Base-by-base conservation (phyloP, 2,113 vertebrate genomes). In the Guaruba guarouba region DNA sequence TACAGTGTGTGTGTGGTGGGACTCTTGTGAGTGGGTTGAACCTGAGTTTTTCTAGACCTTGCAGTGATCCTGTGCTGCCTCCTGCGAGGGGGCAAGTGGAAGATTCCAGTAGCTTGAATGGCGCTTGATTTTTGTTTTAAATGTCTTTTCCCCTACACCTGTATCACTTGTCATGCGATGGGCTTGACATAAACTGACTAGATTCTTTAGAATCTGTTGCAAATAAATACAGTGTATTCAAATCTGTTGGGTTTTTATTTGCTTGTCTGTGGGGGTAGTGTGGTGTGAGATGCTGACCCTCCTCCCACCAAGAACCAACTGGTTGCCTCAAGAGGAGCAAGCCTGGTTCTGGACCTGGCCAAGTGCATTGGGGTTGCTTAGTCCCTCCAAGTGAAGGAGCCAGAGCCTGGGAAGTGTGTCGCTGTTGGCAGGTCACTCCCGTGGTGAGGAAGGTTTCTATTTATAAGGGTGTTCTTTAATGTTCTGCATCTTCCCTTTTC, bases 131-230 rank as follows among this genome's bases (percentile, higher is more conserved):
- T 95, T 92, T 92, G 90, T 95, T 97, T 96, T 82, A 95, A 96
- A 95, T 96, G 94, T 96, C 77, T 66, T 57, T 67, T 94, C 95
- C 82, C 95, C 95, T 97, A 92, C 77, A 80, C 94, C 92, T 96
- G 95, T 97, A 97, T 88, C 96, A 94, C 95, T 87, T 97, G 96
- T 97, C 97, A 97, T 97, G 97, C 97, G 0, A 91, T 91, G 91
- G 95, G 97, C 97, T 93, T 97, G 97, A 97, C 97, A 95, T 97
- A 95, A 91, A 97, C 92, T 97, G 96, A 94, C 96, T 97, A 97
- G 97, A 97, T 97, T 97, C 97, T 97, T 97, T 97, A 97, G 97
- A 97, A 97, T 97, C 97, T 97, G 97, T 97, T 97, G 95, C 55
- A 9, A 97, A 97, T 97, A 97, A 97, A 97, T 97, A 97, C 97